Evolutionary conservation across 2,888 invertebrate genomes (phyloP).

Genomic region (Perdita meconis): DNA sequence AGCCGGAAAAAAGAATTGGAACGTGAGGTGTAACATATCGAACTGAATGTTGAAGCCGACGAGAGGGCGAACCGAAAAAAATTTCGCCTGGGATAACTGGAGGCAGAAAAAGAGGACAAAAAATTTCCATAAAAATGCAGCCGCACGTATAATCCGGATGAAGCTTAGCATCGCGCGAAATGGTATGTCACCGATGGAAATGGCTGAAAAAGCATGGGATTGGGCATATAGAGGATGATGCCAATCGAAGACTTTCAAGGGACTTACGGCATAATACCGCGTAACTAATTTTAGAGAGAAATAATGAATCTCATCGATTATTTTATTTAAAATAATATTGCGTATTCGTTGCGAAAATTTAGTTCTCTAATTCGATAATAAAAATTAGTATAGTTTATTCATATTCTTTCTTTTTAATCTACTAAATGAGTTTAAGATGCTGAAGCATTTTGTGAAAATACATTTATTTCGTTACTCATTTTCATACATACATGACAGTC

Average conservation of each 20-base stretch:
- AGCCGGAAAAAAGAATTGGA: conserved; percentile 63
- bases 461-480: conserved; percentile 47
- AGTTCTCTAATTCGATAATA: no score
- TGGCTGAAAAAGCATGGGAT: conserved; percentile 66
- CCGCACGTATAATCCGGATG: conserved; percentile 81
- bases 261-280: not conserved
- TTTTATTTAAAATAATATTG: no score
- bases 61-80: conserved; percentile 64
- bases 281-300: not conserved
- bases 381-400: no score
- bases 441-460: conserved; percentile 45
- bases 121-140: conserved; percentile 78
- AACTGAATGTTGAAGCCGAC: conserved; percentile 68
- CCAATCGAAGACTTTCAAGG: conserved; percentile 35
- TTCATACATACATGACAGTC: conserved; percentile 43
- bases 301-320: no score
- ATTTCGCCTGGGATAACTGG: conserved; percentile 71
- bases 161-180: conserved; percentile 79
- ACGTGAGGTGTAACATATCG: conserved; percentile 72
- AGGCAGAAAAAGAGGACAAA: conserved; percentile 71
- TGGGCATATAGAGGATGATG: conserved; percentile 39
- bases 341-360: no score
- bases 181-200: conserved; percentile 63
- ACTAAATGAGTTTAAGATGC: not conserved
- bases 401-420: no score